Evolutionary conservation across 2,113 vertebrate genomes (phyloP).

Genomic region (Ploceus nigricollis): DNA sequence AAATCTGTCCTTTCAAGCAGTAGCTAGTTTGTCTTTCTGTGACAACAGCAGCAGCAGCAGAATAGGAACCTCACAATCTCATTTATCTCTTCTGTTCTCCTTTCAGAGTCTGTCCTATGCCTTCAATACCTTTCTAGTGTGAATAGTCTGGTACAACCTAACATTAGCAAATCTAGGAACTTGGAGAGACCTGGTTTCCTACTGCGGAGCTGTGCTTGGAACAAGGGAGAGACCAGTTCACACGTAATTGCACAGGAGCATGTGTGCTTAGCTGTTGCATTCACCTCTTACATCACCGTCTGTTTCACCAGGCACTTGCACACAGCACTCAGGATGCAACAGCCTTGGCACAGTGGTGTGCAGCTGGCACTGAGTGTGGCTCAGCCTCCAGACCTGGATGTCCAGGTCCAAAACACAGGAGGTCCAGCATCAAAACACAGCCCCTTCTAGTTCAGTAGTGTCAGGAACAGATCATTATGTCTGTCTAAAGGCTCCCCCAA

Average conservation of each 20-base stretch:
- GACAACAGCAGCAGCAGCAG: not conserved
- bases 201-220: not conserved
- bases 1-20: not conserved
- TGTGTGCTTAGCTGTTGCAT: not conserved
- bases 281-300: not conserved
- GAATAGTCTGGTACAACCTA: not conserved
- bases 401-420: not conserved
- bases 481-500: not conserved
- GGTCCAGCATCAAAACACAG: not conserved
- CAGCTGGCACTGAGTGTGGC: not conserved
- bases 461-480: not conserved
- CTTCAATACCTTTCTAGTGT: not conserved
- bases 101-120: not conserved
- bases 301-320: not conserved
- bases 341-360: not conserved
- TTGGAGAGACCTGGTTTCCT: not conserved
- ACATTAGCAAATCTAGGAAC: not conserved
- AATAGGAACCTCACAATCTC: not conserved
- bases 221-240: not conserved
- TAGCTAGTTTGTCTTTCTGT: not conserved
- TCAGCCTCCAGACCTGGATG: not conserved
- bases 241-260: fast-evolving
- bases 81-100: not conserved
- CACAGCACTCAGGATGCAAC: fast-evolving
- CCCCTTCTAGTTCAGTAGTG: not conserved